Evolutionary conservation across 2,888 invertebrate genomes (phyloP).

Genomic region (Philhelius pedissequus): DNA sequence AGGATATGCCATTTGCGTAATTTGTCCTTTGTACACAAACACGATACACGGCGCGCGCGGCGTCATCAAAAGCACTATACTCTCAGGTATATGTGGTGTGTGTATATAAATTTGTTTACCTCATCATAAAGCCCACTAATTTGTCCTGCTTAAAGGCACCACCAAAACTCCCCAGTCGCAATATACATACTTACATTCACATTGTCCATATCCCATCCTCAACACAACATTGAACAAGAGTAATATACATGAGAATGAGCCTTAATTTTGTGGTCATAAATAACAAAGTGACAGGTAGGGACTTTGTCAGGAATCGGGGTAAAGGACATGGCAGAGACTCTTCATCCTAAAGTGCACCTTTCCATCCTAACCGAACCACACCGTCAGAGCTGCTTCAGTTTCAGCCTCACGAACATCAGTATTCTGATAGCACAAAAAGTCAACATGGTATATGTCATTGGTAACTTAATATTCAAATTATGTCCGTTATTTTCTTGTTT

Average conservation of each 20-base stretch:
- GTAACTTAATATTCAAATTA: conserved; percentile 69
- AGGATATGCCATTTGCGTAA: conserved; percentile 63
- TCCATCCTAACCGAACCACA: neutral
- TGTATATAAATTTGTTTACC: conserved; percentile 31
- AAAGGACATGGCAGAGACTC: conserved; percentile 6
- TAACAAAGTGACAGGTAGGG: conserved; percentile 68
- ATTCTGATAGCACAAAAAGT: conserved; percentile 64
- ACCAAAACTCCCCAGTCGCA: conserved; percentile 1
- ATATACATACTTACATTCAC: neutral
- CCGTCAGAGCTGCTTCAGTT: neutral
- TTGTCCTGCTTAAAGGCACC: conserved; percentile 66
- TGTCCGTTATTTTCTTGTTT: conserved; percentile 52
- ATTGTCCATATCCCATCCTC: neutral
- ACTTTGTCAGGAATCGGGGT: conserved; percentile 49
- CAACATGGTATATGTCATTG: conserved; percentile 66
- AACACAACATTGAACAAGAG: conserved; percentile 35
- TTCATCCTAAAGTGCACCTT: conserved; percentile 39
- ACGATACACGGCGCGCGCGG: neutral
- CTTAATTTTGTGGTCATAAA: conserved; percentile 68
- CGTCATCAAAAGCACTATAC: neutral
- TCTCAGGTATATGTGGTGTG: conserved; percentile 1
- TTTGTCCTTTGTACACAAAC: conserved; percentile 34
- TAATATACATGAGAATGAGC: conserved; percentile 68
- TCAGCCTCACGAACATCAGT: conserved; percentile 44
- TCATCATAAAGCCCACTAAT: conserved; percentile 68